Evolutionary conservation across 2,113 vertebrate genomes (phyloP), one percentile per base, ranked within the genome.

Genomic region (Tenrec ecaudatus): DNA sequence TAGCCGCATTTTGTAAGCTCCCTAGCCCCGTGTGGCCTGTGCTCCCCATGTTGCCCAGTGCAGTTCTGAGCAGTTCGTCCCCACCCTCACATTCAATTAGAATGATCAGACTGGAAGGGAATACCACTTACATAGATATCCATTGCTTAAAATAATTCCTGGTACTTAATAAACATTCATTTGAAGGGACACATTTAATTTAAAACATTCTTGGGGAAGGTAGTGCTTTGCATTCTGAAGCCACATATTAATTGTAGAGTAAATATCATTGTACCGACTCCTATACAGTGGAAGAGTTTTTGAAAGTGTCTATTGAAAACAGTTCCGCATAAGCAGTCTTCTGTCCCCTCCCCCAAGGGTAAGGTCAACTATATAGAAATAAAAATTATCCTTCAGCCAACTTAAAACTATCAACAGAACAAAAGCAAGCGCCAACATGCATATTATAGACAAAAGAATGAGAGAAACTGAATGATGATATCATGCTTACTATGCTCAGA

Each of bases 131-230:
- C 68, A 73, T 75, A 76, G n/a, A 29, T 84, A 6, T 11, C 77
- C 47, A 40, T 64, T 77, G 25, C 29, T 81, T 94, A 38, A 64
- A 77, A 71, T 27, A n/a, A 38, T 16, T 33, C 38, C 86, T 82
- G n/a, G 43, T 38, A 62, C 47, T 38, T 69, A 57, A 27, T 58
- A 57, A 81, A 82, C 31, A 62, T 60, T 69, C 23, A 36, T 90
- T 78, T 94, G 47, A 94, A 81, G 84, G 40, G 90, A 81, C 69
- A 22, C 20, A 84, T 90, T 95, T 77, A 90, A 82, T 83, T 69
- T 60, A 84, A 84, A 82, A 6, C 87, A 86, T 85, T 85, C 58
- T 87, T 62, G 12, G 6, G n/a, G 17, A 3, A 47, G 76, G 11
- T 3, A 2, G 9, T 0, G 14, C 38, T 88, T 78, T 81, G 43